Base-by-base conservation (phyloP, 1,140 invertebrate species). In the Marisa cornuarietis region DNA sequence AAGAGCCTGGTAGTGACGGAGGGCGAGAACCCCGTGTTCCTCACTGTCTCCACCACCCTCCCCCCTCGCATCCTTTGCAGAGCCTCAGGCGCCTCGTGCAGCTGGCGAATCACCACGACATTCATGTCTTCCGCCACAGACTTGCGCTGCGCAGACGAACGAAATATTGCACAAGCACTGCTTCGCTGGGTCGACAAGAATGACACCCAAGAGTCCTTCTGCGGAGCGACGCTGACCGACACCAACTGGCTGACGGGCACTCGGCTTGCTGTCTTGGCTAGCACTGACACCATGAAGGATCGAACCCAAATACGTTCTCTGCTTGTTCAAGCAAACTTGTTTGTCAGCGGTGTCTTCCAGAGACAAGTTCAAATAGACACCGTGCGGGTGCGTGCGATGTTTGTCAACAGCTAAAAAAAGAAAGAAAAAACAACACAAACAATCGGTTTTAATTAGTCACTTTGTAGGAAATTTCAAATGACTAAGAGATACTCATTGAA, bases 11-110 rank as follows among this genome's bases (percentile, higher is more conserved):
- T 62, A n/a, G 69, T 86, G 11, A 76, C 63, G 52, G 85, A 86
- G 76, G 86, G 84, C 26, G 75, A 71, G 16, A 65, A n/a, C 22
- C 42, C 68, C 9, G 54, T 69, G 49, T 66, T 69, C n/a, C 24
- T 87, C 13, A 82, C 77, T 1, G 51, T 87, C 11, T 61, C n/a
- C 24, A 66, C 79, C n/a, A 74, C 66, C 3, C 75, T 87, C 18
- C 86, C 86, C 65, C 86, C 85, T 49, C 79, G 81, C 66, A 63
- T 87, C 2, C 82, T 85, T 74, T 87, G 86, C 81, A 42, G 68
- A 24, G 42, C 18, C 52, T 20, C 73, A 52, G 31, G 51, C 0
- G 26, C n/a, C 58, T n/a, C 66, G 24, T 86, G 85, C 78, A 51
- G 66, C 26, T 71, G 73, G 24, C 42, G 14, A 49, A 62, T 79